Evolutionary conservation across 1,140 invertebrate genomes (phyloP).

Genomic region (Heliconius himera): DNA sequence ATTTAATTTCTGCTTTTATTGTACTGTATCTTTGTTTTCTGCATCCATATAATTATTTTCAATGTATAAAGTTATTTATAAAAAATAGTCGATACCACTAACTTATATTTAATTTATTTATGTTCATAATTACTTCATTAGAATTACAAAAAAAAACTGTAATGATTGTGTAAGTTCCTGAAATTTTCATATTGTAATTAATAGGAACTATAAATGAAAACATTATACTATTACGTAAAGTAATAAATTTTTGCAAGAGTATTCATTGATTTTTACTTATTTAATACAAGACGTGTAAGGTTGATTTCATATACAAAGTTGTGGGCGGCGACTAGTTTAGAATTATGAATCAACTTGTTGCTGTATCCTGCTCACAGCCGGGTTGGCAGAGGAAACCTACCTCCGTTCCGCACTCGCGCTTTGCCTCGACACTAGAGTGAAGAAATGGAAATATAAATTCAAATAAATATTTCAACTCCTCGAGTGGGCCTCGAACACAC

Average conservation of each 20-base stretch:
- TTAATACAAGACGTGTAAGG: no score
- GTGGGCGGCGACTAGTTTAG: no score
- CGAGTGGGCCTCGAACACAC: no score
- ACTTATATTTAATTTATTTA: background rate
- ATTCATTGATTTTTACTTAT: background rate
- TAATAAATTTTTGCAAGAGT: constrained; percentile 11
- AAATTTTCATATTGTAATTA: constrained; percentile 7
- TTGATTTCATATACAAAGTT: no score
- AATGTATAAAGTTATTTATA: background rate
- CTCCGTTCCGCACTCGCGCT: no score
- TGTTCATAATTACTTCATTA: background rate
- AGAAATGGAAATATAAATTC: no score
- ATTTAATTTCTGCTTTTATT: background rate
- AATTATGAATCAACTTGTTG: no score
- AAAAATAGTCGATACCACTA: background rate
- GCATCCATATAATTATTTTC: background rate
- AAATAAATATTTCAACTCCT: no score
- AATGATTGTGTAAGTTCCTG: constrained; percentile 9
- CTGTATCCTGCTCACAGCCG: no score
- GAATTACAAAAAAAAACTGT: constrained; percentile 4
- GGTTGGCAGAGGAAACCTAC: no score
- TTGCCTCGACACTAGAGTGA: no score
- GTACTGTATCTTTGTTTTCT: background rate
- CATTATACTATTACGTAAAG: background rate
- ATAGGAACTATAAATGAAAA: constrained; percentile 5